These are phyloP conservation scores for Heliconius ismenius DNA, from an alignment of 2,888 invertebrate species.

Conservation along the genomic window DNA sequence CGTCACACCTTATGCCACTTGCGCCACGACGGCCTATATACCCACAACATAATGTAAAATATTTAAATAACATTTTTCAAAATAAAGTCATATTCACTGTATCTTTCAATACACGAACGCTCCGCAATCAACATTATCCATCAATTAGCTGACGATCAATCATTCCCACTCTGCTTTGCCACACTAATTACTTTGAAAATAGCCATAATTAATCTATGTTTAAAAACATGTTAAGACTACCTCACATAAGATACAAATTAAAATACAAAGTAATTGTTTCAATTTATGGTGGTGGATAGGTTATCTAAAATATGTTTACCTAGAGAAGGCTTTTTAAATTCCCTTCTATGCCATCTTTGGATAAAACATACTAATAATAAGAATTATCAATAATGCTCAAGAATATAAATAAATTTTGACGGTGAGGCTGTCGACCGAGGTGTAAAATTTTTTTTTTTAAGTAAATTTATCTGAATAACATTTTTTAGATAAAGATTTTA, in stretches of 20 bases:
- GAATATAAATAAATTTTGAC: neutral
- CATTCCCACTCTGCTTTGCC: conserved; percentile 28
- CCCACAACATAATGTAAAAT: no score
- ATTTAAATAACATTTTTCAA: neutral
- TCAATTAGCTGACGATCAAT: conserved; percentile 39
- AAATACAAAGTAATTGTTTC: neutral
- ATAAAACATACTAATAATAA: neutral
- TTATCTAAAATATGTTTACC: neutral
- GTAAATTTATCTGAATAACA: neutral
- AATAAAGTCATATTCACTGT: neutral
- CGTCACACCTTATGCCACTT: no score
- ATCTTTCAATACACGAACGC: conserved; percentile 2
- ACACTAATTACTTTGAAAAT: conserved; percentile 31
- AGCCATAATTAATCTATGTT: conserved; percentile 25
- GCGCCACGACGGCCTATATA: no score
- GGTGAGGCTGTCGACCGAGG: neutral
- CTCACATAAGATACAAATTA: neutral
- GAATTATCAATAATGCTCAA: neutral
- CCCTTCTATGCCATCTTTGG: no score
- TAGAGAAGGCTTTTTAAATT: neutral
- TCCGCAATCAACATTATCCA: conserved; percentile 31
- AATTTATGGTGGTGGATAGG: neutral
- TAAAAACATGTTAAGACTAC: conserved; percentile 23
- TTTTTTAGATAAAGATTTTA: neutral
- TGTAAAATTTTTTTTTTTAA: neutral